Evolutionary conservation across 2,888 invertebrate genomes (phyloP), one percentile per base, ranked within the genome.

Genomic region (Platyscelio sp.): DNA sequence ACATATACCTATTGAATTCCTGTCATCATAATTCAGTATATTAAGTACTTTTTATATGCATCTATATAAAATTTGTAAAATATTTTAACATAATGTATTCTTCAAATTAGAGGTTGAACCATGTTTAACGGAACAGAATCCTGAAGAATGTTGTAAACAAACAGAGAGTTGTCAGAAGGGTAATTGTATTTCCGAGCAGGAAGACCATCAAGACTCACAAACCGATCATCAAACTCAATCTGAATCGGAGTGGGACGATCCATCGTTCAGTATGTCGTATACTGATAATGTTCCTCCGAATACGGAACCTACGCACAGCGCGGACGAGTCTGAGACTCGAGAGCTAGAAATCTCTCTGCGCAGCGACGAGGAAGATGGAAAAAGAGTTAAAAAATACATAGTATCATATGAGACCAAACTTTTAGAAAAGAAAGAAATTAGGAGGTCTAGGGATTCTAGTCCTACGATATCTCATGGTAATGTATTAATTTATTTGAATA

Each of bases 321-420:
- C 88, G 15, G 91, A 89, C 20, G 91, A 92, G 22, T 89, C 91
- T 1, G 92, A 91, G 79, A 89, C 90, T 33, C 87, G 91, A 72
- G 92, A 93, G 60, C 87, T 92, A 33, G 92, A 91, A 74, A 89
- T 92, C 38, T 93, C 92, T 27, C 90, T 93, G 33, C 91, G 91
- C 87, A 91, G 90, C 79, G 87, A 83, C n/a, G 86, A 89, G 11
- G 92, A 92, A 26, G 92, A 93, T 58, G 91, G 90, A 60, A 89
- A 87, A 77, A 88, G 90, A 38, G 92, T 93, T 49, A 93, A 93
- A 85, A 93, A 93, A 65, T 92, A 92, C 74, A 91, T 93, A 70
- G 92, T 92, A 15, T 92, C 93, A 15, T 93, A 93, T 77, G 93
- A 93, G 79, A 91, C 93, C 7, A 92, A 93, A 65, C 90, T 93